phyloP scores from a whole-genome alignment of 2,113 vertebrate species.

The Hippopotamus amphibius region DNA sequence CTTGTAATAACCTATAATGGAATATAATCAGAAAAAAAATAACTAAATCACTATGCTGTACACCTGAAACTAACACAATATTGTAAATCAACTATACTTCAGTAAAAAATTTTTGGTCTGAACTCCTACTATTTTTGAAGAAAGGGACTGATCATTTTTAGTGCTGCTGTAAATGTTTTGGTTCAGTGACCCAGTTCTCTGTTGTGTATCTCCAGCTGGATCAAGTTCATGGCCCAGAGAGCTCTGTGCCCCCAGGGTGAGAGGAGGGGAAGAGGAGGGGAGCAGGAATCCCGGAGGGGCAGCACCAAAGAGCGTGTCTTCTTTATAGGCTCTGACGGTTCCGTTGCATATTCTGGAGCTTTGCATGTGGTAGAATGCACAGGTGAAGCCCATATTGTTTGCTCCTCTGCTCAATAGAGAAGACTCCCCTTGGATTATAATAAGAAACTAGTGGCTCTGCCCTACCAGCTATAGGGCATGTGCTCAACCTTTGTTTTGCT shows the following conservation, averaged over 20 bases:
- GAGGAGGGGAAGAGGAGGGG: accelerated
- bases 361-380: not conserved
- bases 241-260: not conserved
- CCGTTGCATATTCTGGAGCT: not conserved
- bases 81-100: not conserved
- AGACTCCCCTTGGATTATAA: not conserved
- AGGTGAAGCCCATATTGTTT: not conserved
- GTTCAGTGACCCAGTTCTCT: not conserved
- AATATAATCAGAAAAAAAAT: not conserved
- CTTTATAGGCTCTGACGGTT: not conserved
- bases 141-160: not conserved
- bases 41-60: not conserved
- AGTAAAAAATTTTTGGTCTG: not conserved
- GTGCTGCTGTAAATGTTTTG: not conserved
- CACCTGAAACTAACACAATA: not conserved
- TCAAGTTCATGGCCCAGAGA: not conserved
- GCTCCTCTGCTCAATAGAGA: not conserved
- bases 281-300: not conserved
- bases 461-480: not conserved
- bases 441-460: not conserved
- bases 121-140: not conserved
- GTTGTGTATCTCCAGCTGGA: not conserved
- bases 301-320: no score
- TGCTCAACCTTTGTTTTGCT: not conserved
- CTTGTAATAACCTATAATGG: not conserved